Conservation (phyloP, 2,888 invertebrate species). For the Agrochola litura region DNA sequence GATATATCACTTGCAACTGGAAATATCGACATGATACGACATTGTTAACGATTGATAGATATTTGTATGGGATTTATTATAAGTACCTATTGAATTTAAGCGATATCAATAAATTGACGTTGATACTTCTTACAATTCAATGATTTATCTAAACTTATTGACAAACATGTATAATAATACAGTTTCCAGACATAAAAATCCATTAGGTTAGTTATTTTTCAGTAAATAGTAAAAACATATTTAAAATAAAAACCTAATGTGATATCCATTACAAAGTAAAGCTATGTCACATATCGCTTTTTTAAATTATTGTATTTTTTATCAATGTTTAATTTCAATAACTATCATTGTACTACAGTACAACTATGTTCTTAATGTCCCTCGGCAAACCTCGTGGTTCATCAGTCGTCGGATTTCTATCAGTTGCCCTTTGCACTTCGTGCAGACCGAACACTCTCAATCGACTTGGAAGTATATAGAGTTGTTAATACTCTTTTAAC, state of each 20-base stretch:
- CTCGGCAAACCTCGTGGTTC: too few species aligned
- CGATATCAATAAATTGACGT: conserved; percentile 3
- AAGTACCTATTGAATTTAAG: conserved; percentile 3
- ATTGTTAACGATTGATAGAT: background rate
- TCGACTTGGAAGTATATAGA: too few species aligned
- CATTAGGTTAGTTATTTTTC: conserved; percentile 18
- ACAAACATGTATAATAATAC: conserved; percentile 7
- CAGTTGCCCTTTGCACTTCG: too few species aligned
- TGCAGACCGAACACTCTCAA: too few species aligned
- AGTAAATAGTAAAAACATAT: conserved; percentile 22
- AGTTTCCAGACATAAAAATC: conserved; percentile 24
- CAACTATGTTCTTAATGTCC: too few species aligned
- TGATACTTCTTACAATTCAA: conserved; percentile 16
- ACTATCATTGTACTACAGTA: too few species aligned
- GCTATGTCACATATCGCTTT: conserved; percentile 15
- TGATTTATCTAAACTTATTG: conserved; percentile 13
- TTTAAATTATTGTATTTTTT: conserved; percentile 19
- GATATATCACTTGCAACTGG: background rate
- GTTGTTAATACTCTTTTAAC: too few species aligned
- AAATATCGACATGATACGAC: conserved; percentile 1
- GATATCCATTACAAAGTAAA: conserved; percentile 51
- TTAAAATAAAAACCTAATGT: conserved; percentile 41
- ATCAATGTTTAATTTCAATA: conserved; percentile 12
- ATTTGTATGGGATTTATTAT: conserved; percentile 4
- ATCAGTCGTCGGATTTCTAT: too few species aligned